Evolutionary conservation across 2,113 vertebrate genomes (phyloP).

Genomic region (Callorhinus ursinus): DNA sequence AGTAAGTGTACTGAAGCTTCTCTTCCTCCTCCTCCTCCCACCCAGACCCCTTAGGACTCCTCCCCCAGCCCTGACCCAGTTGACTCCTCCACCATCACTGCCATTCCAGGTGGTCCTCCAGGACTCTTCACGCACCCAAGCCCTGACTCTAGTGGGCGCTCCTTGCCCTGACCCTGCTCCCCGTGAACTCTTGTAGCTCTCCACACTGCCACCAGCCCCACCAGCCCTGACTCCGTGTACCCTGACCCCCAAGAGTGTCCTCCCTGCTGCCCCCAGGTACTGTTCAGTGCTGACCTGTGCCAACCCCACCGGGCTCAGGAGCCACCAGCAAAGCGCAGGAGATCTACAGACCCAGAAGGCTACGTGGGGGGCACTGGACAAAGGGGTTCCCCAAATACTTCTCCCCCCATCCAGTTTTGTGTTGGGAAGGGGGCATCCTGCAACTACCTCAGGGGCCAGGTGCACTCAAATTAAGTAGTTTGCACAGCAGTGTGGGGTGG

Average conservation of each 20-base stretch:
- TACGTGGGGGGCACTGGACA: neutral
- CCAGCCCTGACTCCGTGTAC: neutral
- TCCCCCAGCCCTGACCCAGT: neutral
- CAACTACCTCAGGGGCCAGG: neutral
- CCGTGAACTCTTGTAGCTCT: neutral
- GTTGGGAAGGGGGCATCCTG: neutral
- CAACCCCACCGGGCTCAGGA: neutral
- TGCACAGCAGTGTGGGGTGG: neutral
- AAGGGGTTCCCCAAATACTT: neutral
- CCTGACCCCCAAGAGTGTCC: neutral
- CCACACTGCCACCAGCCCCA: neutral
- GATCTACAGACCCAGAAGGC: neutral
- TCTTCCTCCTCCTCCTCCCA: neutral
- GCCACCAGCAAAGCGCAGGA: constrained; percentile 59
- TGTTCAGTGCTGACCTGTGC: constrained; percentile 94
- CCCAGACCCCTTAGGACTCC: neutral
- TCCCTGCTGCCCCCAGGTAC: constrained; percentile 83
- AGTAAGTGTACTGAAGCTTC: constrained; percentile 86
- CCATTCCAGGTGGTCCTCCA: constrained; percentile 66
- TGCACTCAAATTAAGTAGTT: neutral
- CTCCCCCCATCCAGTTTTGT: neutral
- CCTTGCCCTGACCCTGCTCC: neutral
- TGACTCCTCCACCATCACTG: neutral
- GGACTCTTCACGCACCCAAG: neutral
- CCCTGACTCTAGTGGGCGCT: neutral